phyloP scores from a whole-genome alignment of 1,140 invertebrate species.

The Campoletis sonorensis region DNA sequence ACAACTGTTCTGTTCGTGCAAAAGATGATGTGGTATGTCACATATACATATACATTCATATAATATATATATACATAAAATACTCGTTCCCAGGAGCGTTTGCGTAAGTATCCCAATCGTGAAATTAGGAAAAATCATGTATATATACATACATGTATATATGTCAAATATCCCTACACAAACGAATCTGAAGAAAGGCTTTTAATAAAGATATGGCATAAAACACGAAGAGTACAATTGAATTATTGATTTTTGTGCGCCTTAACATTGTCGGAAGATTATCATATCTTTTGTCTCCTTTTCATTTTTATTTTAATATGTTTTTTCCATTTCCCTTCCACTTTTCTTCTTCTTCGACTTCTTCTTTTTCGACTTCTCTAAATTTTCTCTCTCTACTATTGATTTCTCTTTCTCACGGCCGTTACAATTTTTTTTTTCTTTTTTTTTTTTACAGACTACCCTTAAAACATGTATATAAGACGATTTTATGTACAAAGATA shows the following conservation, averaged over 20 bases:
- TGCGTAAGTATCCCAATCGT: no score
- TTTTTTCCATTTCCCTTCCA: neutral
- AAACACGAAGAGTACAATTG: slow-evolving; percentile 45
- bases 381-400: no score
- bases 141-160: no score
- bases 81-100: neutral
- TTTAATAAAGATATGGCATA: slow-evolving; percentile 37
- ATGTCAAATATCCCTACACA: slow-evolving; percentile 2
- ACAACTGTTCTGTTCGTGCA: neutral
- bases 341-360: no score
- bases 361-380: no score
- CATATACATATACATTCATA: slow-evolving; percentile 2
- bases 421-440: neutral
- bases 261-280: slow-evolving; percentile 49
- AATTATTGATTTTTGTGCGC: slow-evolving; percentile 48
- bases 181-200: slow-evolving; percentile 27
- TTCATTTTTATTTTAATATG: neutral
- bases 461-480: slow-evolving; percentile 29
- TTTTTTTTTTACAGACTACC: slow-evolving; percentile 5
- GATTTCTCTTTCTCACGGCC: no score
- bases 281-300: slow-evolving; percentile 32
- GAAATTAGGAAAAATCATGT: no score
- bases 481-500: slow-evolving; percentile 36
- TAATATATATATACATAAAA: neutral
- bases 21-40: neutral